phyloP scores from a whole-genome alignment of 2,888 invertebrate genomes.

The Eristalinus sepulchralis region DNA sequence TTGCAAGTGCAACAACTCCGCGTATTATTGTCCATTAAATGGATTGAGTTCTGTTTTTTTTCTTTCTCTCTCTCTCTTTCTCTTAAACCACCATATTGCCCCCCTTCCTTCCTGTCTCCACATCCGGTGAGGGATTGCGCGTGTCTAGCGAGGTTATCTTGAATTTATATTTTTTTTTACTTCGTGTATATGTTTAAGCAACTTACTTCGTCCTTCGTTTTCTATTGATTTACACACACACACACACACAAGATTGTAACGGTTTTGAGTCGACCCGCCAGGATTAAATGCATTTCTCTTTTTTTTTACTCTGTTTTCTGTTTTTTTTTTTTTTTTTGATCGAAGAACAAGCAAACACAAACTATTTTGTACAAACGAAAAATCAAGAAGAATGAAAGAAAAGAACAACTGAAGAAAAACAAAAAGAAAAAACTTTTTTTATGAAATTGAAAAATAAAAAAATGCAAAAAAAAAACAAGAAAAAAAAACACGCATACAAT shows the following conservation, averaged over 20 bases:
- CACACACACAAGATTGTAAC: slow-evolving; percentile 14
- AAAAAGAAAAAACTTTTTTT: slow-evolving; percentile 53
- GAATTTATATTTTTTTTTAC: background rate
- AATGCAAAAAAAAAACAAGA: slow-evolving; percentile 13
- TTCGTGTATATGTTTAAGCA: slow-evolving; percentile 52
- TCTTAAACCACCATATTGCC: background rate
- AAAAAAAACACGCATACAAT: slow-evolving; percentile 48
- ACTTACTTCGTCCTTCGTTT: slow-evolving; percentile 53
- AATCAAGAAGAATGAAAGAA: slow-evolving; percentile 22
- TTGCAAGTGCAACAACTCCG: slow-evolving; percentile 61
- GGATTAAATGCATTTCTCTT: slow-evolving; percentile 37
- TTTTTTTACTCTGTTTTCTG: background rate
- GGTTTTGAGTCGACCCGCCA: slow-evolving; percentile 46
- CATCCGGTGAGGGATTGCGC: background rate
- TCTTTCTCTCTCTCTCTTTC: background rate
- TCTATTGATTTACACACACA: slow-evolving; percentile 14
- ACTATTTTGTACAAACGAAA: slow-evolving; percentile 63
- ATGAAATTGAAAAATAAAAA: slow-evolving; percentile 42
- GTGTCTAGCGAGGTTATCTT: background rate
- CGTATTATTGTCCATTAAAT: slow-evolving; percentile 71
- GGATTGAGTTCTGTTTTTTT: slow-evolving; percentile 57
- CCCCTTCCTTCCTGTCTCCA: background rate
- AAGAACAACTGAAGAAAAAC: slow-evolving; percentile 25
- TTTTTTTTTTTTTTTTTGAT: slow-evolving; percentile 9
- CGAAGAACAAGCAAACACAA: slow-evolving; percentile 47